phyloP scores from a whole-genome alignment of 2,797 vertebrate genomes.

The Sebastes dallii region DNA sequence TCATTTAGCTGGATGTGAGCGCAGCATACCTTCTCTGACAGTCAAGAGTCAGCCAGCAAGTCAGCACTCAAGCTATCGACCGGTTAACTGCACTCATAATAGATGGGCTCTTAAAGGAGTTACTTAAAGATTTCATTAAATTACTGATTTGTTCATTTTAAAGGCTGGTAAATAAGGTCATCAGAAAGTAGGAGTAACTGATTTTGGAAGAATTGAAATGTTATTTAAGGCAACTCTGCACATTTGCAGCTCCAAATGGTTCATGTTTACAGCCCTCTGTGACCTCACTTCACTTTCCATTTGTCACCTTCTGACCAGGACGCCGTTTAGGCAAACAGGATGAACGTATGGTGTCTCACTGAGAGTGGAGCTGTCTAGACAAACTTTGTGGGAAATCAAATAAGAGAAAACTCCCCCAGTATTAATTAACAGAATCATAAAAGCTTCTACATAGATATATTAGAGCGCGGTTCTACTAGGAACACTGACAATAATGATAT shows the following conservation, averaged over 20 bases:
- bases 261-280: not conserved
- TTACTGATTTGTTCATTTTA: not conserved
- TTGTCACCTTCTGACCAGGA: not conserved
- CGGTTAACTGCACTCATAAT: conserved; percentile 12
- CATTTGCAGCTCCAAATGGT: not conserved
- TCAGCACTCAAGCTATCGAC: not conserved
- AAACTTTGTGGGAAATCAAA: not conserved
- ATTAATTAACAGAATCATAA: not conserved
- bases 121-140: not conserved
- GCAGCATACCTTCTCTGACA: conserved; percentile 70
- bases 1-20: conserved; percentile 71
- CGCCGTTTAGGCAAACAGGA: not conserved
- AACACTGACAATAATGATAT: no score
- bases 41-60: conserved; percentile 39
- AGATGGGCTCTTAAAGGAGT: not conserved
- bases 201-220: not conserved
- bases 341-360: not conserved
- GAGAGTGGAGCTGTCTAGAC: not conserved
- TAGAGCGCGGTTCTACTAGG: no score
- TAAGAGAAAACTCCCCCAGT: not conserved
- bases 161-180: not conserved
- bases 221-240: not conserved
- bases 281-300: conserved; percentile 14
- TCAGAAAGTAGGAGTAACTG: not conserved
- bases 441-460: not conserved